Percentiles rank a stretch among this genome's conserved stretches.
These are phyloP conservation scores for Bicyclus anynana DNA, from an alignment of 1,140 invertebrate genomes.

Conservation along the genomic window DNA sequence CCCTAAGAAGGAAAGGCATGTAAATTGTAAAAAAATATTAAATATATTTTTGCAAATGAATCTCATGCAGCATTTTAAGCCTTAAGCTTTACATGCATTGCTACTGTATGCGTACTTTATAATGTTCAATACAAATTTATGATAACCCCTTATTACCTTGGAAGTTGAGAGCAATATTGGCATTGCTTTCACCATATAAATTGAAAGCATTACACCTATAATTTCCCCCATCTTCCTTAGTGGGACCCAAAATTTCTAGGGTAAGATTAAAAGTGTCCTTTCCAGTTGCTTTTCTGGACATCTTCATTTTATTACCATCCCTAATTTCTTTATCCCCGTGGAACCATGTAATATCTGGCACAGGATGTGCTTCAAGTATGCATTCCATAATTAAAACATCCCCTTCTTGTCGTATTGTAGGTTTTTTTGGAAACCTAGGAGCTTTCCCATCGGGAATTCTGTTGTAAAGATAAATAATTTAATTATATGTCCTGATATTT, in stretches of 20 bases:
- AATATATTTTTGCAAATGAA: conserved; percentile 19
- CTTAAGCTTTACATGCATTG: conserved; percentile 58
- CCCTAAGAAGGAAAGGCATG: conserved; percentile 82
- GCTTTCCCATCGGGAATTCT: conserved; percentile 97
- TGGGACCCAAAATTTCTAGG: conserved; percentile 95
- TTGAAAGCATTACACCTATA: conserved; percentile 99
- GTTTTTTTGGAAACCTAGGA: conserved; percentile 97
- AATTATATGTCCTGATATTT: neutral
- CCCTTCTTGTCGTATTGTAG: conserved; percentile 96
- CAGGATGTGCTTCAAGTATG: conserved; percentile 94
- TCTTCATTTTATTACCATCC: conserved; percentile 90
- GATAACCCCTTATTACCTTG: conserved; percentile 85
- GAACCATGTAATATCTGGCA: conserved; percentile 97
- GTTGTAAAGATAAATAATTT: conserved; percentile 49
- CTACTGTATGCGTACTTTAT: conserved; percentile 73
- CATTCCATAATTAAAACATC: conserved; percentile 97
- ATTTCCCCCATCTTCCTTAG: conserved; percentile 96
- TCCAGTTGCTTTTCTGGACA: conserved; percentile 89
- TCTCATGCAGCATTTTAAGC: conserved; percentile 61
- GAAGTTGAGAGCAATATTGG: conserved; percentile 99
- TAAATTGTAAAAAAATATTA: conserved; percentile 19
- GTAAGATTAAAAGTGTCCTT: conserved; percentile 95
- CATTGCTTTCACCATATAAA: conserved; percentile 98
- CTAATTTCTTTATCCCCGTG: conserved; percentile 90
- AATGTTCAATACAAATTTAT: conserved; percentile 24